Base-by-base conservation (phyloP, 2,797 vertebrate species). In the Hephaestus fuliginosus region DNA sequence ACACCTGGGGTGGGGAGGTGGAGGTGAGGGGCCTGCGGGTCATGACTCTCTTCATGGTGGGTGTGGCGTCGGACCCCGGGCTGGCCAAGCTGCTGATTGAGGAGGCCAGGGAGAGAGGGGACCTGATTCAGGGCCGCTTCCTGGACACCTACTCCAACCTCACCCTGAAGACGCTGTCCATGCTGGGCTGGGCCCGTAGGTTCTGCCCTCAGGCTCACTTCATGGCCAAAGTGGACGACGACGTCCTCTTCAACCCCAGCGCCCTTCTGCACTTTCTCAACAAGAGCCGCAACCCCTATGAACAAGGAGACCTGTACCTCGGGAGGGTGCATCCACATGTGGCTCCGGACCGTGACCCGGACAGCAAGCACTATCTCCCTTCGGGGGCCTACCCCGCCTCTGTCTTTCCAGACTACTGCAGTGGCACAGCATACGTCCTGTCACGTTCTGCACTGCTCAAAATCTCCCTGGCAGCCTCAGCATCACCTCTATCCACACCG, bases 371-470 rank as follows among this genome's bases (percentile, higher is more conserved):
- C 89, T 96, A 94, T 28, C 86, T 96, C 8, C 93, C 97, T 0
- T 69, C 89, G 0, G 78, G 91, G 0, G 91, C 91, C 8, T 98
- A 96, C 85, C 89, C 93, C 0, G 70, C 80, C 0, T 81, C 89
- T 1, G 90, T 93, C 6, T 97, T 96, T 22, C 97, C 97, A 0
- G 96, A 97, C 57, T 98, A 98, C 55, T 97, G 97, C 94, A 97
- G 97, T 0, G 97, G 97, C 10, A 96, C 97, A 0, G 94, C 96
- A 0, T 98, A 98, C 0, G 91, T 97, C 0, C 88, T 98, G 1
- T 98, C 97, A 0, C 92, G 88, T 8, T 94, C 94, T 0, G 95
- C 95, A 0, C 65, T 96, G 56, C 92, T 93, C 28, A 95, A 94
- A 85, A 90, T 97, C 0, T 88, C 95, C 30, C 89, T 96, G 58